phyloP scores from a whole-genome alignment of 2,113 vertebrate species.

The Picathartes gymnocephalus region DNA sequence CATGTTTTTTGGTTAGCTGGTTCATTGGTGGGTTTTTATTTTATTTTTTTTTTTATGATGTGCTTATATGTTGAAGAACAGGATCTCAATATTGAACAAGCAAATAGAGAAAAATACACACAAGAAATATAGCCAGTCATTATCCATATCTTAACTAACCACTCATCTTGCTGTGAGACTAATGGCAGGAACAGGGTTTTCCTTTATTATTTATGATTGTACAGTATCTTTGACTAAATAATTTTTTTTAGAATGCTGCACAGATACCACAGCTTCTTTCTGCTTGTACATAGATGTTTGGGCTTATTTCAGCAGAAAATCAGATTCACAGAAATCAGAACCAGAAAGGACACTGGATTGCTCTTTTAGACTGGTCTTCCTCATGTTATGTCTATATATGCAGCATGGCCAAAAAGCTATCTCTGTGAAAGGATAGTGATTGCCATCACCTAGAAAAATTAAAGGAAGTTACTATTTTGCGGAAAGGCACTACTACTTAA shows the following conservation, averaged over 20 bases:
- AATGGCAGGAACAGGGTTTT: background rate
- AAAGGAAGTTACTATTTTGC: background rate
- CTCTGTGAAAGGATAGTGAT: background rate
- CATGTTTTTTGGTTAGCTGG: background rate
- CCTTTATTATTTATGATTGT: background rate
- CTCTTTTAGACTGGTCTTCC: background rate
- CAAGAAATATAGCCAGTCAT: background rate
- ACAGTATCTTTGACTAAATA: rapidly evolving
- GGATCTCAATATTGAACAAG: background rate
- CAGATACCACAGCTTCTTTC: background rate
- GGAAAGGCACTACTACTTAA: background rate
- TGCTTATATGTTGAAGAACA: background rate
- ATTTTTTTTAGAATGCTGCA: background rate
- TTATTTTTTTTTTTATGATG: background rate
- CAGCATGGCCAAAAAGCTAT: background rate
- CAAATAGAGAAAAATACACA: background rate
- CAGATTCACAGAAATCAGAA: background rate
- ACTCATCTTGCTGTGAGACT: background rate
- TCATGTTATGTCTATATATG: rapidly evolving
- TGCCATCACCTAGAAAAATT: background rate
- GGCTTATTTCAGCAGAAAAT: background rate
- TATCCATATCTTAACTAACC: background rate
- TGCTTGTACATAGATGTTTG: background rate
- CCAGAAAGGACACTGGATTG: background rate
- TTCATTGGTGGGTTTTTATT: background rate